phyloP scores from a whole-genome alignment of 2,797 vertebrate species.

The Epinephelus awoara region DNA sequence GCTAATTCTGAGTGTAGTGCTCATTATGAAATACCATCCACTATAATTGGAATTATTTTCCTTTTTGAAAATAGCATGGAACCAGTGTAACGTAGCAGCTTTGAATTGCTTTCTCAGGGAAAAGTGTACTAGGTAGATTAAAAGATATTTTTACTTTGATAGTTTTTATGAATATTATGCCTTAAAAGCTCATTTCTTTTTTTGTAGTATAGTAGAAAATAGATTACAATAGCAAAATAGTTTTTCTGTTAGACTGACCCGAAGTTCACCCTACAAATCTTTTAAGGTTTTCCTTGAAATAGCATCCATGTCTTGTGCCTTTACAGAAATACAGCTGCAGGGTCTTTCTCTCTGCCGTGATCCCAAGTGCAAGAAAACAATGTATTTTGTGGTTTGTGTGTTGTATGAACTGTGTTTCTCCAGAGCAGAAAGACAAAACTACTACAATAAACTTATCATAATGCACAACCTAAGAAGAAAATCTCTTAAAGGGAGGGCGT shows the following conservation, averaged over 20 bases:
- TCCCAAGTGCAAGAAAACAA: slow-evolving; percentile 46
- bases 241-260: slow-evolving; percentile 26
- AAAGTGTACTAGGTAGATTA: slow-evolving; percentile 5
- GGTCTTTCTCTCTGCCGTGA: slow-evolving; percentile 48
- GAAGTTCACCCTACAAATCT: slow-evolving; percentile 11
- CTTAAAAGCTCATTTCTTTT: neutral
- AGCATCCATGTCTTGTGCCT: slow-evolving; percentile 32
- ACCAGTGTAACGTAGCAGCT: slow-evolving; percentile 12
- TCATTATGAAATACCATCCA: slow-evolving; percentile 55
- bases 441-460: slow-evolving; percentile 15
- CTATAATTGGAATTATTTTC: slow-evolving; percentile 46
- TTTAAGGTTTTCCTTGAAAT: slow-evolving; percentile 49
- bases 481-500: neutral
- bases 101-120: neutral
- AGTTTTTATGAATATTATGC: neutral
- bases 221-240: neutral
- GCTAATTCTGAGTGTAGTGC: slow-evolving; percentile 32
- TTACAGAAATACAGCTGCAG: slow-evolving; percentile 49
- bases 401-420: slow-evolving; percentile 42
- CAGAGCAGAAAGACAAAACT: slow-evolving; percentile 35
- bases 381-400: slow-evolving; percentile 29
- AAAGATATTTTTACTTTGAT: neutral
- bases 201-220: neutral
- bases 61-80: slow-evolving; percentile 27
- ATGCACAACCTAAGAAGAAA: slow-evolving; percentile 27